Evolutionary conservation across 2,888 invertebrate species (phyloP).

Genomic region (Cheilosia scutellata): DNA sequence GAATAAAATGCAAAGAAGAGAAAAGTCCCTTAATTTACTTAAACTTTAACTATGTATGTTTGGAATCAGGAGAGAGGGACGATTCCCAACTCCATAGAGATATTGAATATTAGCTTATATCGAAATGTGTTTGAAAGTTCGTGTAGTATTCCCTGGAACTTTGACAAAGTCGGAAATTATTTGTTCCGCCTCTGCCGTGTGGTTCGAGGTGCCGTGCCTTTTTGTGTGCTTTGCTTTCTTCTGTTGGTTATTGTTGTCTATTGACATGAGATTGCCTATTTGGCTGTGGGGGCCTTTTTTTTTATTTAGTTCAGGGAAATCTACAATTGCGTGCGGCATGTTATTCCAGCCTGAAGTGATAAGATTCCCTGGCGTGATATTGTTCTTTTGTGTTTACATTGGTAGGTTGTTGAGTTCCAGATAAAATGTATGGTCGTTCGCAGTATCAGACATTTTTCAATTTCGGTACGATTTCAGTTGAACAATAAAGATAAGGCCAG

Average conservation of each 20-base stretch:
- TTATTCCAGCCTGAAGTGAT: too few species aligned
- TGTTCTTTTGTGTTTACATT: too few species aligned
- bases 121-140: constrained; percentile 43
- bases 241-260: constrained; percentile 31
- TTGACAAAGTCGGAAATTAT: neutral
- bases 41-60: constrained; percentile 36
- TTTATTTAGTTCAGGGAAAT: neutral
- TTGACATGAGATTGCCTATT: constrained; percentile 45
- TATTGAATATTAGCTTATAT: constrained; percentile 42
- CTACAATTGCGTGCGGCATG: neutral
- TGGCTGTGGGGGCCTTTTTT: constrained; percentile 11
- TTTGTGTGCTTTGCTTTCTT: constrained; percentile 2
- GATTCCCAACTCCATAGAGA: neutral
- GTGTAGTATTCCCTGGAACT: constrained; percentile 31
- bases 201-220: neutral
- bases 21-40: constrained; percentile 55
- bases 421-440: too few species aligned
- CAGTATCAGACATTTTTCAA: too few species aligned
- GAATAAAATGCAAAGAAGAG: constrained; percentile 10
- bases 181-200: too few species aligned
- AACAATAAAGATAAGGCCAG: too few species aligned
- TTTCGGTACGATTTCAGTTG: too few species aligned
- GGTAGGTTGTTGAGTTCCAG: too few species aligned
- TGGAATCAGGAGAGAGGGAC: neutral
- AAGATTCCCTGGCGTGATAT: too few species aligned